Evolutionary conservation across 2,113 vertebrate genomes (phyloP).

Genomic region (Elaphurus davidianus): DNA sequence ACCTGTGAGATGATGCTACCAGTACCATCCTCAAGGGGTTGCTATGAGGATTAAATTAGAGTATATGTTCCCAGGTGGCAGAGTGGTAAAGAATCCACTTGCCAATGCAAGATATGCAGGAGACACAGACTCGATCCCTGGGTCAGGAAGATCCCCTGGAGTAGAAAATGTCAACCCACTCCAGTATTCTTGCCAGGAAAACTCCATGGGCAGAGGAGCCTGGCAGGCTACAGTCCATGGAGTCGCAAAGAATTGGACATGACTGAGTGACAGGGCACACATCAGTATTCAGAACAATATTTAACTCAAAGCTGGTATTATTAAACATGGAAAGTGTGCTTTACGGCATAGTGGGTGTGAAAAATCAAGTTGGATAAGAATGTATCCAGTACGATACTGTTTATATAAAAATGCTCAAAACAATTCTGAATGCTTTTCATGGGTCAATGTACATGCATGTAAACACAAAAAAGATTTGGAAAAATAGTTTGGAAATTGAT

Average conservation of each 20-base stretch:
- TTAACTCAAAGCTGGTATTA: neutral
- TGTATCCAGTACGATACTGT: neutral
- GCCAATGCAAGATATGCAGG: neutral
- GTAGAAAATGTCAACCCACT: neutral
- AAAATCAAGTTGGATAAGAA: neutral
- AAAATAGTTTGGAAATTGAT: neutral
- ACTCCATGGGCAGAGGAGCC: neutral
- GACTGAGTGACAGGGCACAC: neutral
- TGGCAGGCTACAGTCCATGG: neutral
- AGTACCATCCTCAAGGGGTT: neutral
- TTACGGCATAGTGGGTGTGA: neutral
- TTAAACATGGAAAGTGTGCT: neutral
- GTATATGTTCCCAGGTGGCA: neutral
- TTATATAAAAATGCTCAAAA: neutral
- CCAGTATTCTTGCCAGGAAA: neutral
- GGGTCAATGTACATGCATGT: neutral
- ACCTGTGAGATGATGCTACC: neutral
- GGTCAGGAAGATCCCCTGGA: neutral
- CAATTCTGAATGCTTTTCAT: neutral
- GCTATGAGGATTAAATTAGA: neutral
- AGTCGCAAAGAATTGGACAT: neutral
- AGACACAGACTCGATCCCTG: neutral
- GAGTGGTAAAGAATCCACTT: neutral
- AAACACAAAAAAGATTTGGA: neutral
- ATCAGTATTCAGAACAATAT: neutral